Conservation (phyloP, 2,888 invertebrate genomes). For the Andrena trimmerana region DNA sequence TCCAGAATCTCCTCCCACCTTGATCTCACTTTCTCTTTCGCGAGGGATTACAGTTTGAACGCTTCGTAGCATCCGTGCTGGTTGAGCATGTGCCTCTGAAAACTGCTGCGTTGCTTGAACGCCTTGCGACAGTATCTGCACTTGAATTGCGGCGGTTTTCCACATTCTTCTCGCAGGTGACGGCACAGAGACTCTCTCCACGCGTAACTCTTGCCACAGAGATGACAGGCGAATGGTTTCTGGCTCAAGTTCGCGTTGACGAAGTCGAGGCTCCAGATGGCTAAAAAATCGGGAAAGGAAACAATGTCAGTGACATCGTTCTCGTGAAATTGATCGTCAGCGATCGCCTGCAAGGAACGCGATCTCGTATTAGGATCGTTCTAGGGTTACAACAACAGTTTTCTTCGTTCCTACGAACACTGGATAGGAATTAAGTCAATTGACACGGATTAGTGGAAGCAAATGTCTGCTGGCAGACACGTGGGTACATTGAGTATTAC, state of each 20-base stretch:
- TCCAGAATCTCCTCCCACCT: too few species aligned
- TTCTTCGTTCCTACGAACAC: background rate
- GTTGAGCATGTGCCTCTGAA: conserved; percentile 72
- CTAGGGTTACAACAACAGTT: too few species aligned
- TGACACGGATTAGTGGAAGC: background rate
- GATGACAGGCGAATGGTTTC: conserved; percentile 86
- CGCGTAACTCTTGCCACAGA: conserved; percentile 92
- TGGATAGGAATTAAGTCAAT: background rate
- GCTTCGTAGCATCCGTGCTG: conserved; percentile 53
- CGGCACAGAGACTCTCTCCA: conserved; percentile 86
- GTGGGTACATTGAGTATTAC: too few species aligned
- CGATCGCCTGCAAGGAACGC: background rate
- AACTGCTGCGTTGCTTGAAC: conserved; percentile 80
- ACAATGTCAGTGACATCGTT: background rate
- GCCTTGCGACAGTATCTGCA: conserved; percentile 81
- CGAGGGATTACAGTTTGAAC: background rate
- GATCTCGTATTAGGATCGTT: background rate
- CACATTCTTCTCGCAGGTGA: conserved; percentile 84
- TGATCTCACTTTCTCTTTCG: too few species aligned
- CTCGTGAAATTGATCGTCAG: background rate
- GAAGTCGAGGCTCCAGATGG: background rate
- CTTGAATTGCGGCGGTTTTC: conserved; percentile 80
- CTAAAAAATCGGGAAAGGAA: conserved; percentile 66
- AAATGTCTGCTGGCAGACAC: background rate
- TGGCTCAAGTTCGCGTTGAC: background rate